These are phyloP conservation scores for Spea bombifrons DNA, from an alignment of 2,113 vertebrate species.

Conservation along the genomic window DNA sequence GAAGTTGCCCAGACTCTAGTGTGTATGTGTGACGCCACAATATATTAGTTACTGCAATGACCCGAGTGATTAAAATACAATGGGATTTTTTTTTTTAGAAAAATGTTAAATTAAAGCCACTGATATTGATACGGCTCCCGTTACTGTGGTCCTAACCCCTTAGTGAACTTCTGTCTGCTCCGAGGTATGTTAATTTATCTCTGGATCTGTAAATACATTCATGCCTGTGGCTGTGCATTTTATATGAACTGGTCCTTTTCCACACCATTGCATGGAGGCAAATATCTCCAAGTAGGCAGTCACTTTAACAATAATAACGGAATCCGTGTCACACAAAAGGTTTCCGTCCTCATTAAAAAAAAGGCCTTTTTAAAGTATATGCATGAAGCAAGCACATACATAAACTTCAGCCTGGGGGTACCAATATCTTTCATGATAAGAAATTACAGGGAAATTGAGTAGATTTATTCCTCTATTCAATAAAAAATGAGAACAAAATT, in stretches of 20 bases:
- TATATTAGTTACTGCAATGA: too few relatives aligned
- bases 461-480: conserved; percentile 49
- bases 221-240: conserved; percentile 1
- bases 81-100: too few relatives aligned
- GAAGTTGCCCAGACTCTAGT: too few relatives aligned
- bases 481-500: conserved; percentile 46
- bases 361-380: conserved; percentile 46
- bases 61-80: too few relatives aligned
- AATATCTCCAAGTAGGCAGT: conserved; percentile 31
- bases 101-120: background rate
- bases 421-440: conserved; percentile 43
- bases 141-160: background rate
- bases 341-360: conserved; percentile 46
- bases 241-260: conserved; percentile 37
- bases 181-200: background rate
- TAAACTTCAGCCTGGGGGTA: conserved; percentile 45
- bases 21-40: too few relatives aligned
- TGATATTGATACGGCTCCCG: background rate
- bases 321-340: conserved; percentile 43
- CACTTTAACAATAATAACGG: conserved; percentile 44
- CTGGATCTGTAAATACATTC: background rate
- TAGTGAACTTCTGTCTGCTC: background rate
- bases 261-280: conserved; percentile 14
- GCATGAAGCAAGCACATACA: conserved; percentile 46
- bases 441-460: conserved; percentile 46